phyloP scores from a whole-genome alignment of 2,888 invertebrate genomes.

The Epistrophe grossulariae region DNA sequence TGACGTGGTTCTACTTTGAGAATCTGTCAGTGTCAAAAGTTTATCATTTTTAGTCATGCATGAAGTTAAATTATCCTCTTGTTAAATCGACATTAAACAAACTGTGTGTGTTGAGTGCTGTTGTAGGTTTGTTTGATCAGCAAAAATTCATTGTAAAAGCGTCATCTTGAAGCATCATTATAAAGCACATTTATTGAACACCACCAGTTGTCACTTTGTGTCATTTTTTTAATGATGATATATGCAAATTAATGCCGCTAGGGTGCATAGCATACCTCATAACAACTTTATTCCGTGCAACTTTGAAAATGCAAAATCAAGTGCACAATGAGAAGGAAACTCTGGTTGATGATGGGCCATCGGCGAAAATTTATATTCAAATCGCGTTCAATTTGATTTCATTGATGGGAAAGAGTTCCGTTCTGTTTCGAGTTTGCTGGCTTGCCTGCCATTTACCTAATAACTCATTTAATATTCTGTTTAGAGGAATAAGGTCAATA shows the following conservation, averaged over 20 bases:
- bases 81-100: neutral
- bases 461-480: slow-evolving; percentile 52
- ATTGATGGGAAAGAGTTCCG: slow-evolving; percentile 21
- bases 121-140: neutral
- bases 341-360: slow-evolving; percentile 23
- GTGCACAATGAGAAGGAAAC: neutral
- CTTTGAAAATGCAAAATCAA: slow-evolving; percentile 42
- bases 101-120: neutral
- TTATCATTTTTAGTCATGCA: slow-evolving; percentile 16
- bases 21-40: slow-evolving; percentile 26
- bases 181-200: neutral
- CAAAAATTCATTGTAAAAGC: neutral
- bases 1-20: neutral
- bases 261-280: neutral
- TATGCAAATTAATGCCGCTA: slow-evolving; percentile 28
- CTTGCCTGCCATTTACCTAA: slow-evolving; percentile 20
- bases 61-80: slow-evolving; percentile 40
- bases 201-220: slow-evolving; percentile 7
- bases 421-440: neutral
- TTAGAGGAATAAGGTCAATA: slow-evolving; percentile 50
- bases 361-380: slow-evolving; percentile 56
- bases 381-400: slow-evolving; percentile 60
- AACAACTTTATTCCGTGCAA: slow-evolving; percentile 18
- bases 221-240: slow-evolving; percentile 1
- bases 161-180: neutral